Conservation (phyloP, 2,888 invertebrate species). For the Morpho helenor region DNA sequence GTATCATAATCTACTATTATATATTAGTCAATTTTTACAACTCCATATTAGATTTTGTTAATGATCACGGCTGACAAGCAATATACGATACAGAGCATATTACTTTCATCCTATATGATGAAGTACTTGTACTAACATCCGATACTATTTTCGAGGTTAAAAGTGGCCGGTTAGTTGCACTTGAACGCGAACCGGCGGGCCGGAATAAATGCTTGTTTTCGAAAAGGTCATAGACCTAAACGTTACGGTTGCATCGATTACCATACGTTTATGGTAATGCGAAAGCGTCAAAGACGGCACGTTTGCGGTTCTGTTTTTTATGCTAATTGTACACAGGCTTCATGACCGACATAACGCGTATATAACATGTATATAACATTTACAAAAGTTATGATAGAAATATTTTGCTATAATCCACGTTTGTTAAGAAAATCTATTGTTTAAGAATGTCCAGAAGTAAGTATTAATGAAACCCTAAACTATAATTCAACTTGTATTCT, state of each 20-base stretch:
- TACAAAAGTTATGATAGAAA: too few species aligned
- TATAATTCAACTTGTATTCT: too few species aligned
- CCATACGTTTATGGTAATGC: conserved; percentile 15
- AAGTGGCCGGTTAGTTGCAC: conserved; percentile 21
- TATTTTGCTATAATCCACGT: too few species aligned
- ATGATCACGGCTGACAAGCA: not conserved
- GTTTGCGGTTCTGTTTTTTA: conserved; percentile 7
- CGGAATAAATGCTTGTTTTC: conserved; percentile 19
- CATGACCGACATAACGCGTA: too few species aligned
- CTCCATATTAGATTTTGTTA: too few species aligned
- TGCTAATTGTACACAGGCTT: not conserved
- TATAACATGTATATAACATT: too few species aligned
- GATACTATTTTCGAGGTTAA: conserved; percentile 20
- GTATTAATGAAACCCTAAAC: too few species aligned
- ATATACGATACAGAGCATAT: conserved; percentile 3
- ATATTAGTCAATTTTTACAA: not conserved
- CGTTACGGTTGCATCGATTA: conserved; percentile 19
- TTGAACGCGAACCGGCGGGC: conserved; percentile 20
- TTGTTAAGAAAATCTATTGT: too few species aligned
- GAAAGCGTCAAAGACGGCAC: conserved; percentile 7
- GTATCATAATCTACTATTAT: too few species aligned
- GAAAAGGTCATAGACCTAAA: conserved; percentile 22
- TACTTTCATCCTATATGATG: not conserved
- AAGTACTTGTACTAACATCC: conserved; percentile 9
- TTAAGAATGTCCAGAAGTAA: too few species aligned